These are phyloP conservation scores for Arenaria interpres DNA, from an alignment of 2,113 vertebrate genomes.

Conservation along the genomic window DNA sequence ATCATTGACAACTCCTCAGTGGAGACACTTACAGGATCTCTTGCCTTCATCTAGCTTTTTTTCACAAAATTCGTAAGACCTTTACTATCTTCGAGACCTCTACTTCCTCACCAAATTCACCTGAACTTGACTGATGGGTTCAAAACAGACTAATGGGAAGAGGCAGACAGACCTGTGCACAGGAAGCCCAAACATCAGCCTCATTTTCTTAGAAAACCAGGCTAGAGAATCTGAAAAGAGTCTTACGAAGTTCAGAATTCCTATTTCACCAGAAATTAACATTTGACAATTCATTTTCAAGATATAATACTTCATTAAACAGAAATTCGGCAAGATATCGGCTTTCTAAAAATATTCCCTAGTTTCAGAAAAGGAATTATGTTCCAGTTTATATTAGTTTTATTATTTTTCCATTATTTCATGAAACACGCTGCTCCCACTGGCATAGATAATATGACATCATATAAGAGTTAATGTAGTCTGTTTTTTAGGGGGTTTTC, in stretches of 20 bases:
- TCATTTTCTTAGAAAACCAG: background rate
- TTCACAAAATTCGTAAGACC: background rate
- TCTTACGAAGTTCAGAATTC: background rate
- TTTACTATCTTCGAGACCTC: background rate
- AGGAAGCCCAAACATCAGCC: background rate
- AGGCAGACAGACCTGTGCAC: background rate
- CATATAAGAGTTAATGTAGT: constrained; percentile 18
- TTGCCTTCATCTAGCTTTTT: background rate
- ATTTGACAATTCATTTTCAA: background rate
- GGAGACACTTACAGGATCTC: background rate
- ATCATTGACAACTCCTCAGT: background rate
- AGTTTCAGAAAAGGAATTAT: background rate
- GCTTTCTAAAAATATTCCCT: background rate
- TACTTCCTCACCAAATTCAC: background rate
- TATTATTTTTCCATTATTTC: constrained; percentile 13
- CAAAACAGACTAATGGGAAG: background rate
- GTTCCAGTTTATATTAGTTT: background rate
- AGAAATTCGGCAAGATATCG: background rate
- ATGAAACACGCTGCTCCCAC: background rate
- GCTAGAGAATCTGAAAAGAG: background rate
- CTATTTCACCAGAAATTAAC: background rate
- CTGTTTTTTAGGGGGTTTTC: background rate
- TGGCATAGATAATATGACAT: background rate
- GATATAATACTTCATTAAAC: background rate
- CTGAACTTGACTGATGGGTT: background rate